Evolutionary conservation across 2,888 invertebrate species (phyloP), one percentile per base, ranked within the genome.

Genomic region (Orthonychiurus folsomi): DNA sequence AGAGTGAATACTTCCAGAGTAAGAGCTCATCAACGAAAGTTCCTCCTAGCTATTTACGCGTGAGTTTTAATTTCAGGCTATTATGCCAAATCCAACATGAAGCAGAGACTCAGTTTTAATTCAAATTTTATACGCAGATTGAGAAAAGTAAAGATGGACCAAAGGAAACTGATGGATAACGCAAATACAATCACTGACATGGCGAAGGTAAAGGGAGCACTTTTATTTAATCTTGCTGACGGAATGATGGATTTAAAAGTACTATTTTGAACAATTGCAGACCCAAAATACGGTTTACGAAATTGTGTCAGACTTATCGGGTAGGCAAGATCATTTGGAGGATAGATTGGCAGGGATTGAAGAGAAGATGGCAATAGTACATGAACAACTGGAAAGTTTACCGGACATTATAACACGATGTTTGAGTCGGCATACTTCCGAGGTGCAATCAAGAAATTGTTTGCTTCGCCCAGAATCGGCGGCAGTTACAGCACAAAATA

Each of bases 141-240:
- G 80, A 84, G 99, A 77, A 94, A 97, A 84, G 96, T 99, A 68
- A 99, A 99, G 83, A 94, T 97, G 92, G 97, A 97, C 83, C 97
- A 99, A 83, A 85, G 99, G 78, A 99, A 99, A 81, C 81, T 99
- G 74, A 93, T 94, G 88, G 99, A 99, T 79, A 97, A 97, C 78
- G 94, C 96, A 73, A 96, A 95, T 76, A 97, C 97, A 65, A 90
- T 99, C 79, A 95, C 96, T 65, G 99, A 99, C 78, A 96, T 99
- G 92, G 97, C 97, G 75, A 99, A 99, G 88, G 97, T 97, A 85
- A 81, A 79, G n/a, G n/a, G n/a, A n/a, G n/a, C n/a, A n/a, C n/a
- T n/a, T n/a, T n/a, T n/a, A n/a, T n/a, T 57, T 12, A 9, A n/a
- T n/a, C n/a, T n/a, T n/a, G n/a, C n/a, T n/a, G n/a, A n/a, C n/a